These are phyloP conservation scores for Cydia strobilella DNA, from an alignment of 1,140 invertebrate species.

Conservation along the genomic window DNA sequence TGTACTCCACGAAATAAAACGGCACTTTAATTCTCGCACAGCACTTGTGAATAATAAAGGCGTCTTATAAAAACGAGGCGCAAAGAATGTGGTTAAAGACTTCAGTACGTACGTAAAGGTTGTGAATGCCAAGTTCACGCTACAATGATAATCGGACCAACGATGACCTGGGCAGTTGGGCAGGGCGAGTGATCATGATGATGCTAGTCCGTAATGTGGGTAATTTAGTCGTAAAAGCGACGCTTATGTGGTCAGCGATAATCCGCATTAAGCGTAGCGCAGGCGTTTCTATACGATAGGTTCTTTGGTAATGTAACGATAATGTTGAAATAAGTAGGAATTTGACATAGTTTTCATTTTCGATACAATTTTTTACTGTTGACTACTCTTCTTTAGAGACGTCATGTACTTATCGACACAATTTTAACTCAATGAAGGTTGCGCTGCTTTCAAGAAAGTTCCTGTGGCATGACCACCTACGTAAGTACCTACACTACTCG, in stretches of 20 bases:
- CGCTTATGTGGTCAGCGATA: slow-evolving; percentile 16
- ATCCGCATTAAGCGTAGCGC: not conserved
- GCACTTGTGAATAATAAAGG: not conserved
- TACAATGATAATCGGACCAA: slow-evolving; percentile 7
- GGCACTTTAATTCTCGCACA: not conserved
- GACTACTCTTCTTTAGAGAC: too few relatives aligned
- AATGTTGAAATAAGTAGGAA: too few relatives aligned
- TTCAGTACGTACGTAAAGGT: slow-evolving; percentile 3
- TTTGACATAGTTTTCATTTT: too few relatives aligned
- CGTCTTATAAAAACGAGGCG: not conserved
- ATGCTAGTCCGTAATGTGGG: not conserved
- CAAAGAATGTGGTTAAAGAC: not conserved
- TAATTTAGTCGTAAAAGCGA: slow-evolving; percentile 23
- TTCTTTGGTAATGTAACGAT: too few relatives aligned
- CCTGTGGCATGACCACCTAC: too few relatives aligned
- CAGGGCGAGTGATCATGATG: slow-evolving; percentile 9
- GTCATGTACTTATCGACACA: too few relatives aligned
- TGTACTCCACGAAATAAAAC: not conserved
- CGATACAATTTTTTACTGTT: too few relatives aligned
- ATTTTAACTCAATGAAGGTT: too few relatives aligned
- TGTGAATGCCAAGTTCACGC: slow-evolving; percentile 26
- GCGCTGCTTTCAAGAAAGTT: too few relatives aligned
- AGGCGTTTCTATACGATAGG: too few relatives aligned
- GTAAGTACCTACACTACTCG: too few relatives aligned
- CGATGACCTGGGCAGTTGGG: slow-evolving; percentile 2